Conservation (phyloP, 2,888 invertebrate species). For the Sicus ferrugineus region DNA sequence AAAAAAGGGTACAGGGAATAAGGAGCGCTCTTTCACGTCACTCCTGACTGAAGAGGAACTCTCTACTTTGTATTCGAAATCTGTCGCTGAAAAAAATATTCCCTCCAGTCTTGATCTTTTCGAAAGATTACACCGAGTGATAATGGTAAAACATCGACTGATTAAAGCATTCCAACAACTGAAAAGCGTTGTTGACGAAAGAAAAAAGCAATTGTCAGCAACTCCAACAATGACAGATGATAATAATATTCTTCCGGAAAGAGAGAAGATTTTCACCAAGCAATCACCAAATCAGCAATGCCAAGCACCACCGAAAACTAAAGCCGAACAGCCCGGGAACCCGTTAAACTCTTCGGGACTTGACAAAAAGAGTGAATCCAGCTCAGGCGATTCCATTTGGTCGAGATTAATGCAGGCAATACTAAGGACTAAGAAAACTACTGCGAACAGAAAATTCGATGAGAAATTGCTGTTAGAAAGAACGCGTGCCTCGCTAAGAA, state of each 20-base stretch:
- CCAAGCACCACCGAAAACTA: not conserved
- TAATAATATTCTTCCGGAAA: not conserved
- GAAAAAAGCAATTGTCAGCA: slow-evolving; percentile 37
- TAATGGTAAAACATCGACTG: slow-evolving; percentile 55
- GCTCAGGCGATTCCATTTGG: slow-evolving; percentile 59
- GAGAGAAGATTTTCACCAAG: not conserved
- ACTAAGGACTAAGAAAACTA: slow-evolving; percentile 65
- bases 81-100: slow-evolving; percentile 29
- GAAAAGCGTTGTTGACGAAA: slow-evolving; percentile 45
- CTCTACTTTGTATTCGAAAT: slow-evolving; percentile 26
- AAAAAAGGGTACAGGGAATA: slow-evolving; percentile 47
- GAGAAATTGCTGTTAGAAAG: slow-evolving; percentile 73
- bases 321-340: not conserved
- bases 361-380: slow-evolving; percentile 14
- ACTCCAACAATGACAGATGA: not conserved
- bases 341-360: not conserved
- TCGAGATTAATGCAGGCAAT: slow-evolving; percentile 70
- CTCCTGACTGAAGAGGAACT: slow-evolving; percentile 50
- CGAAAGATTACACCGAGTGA: slow-evolving; percentile 50
- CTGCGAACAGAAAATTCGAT: slow-evolving; percentile 70
- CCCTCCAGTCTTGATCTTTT: slow-evolving; percentile 47
- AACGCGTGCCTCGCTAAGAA: slow-evolving; percentile 70
- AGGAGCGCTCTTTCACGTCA: slow-evolving; percentile 40
- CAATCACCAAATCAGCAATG: not conserved
- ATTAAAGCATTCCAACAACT: slow-evolving; percentile 54